A percentile compares a stretch with the other conserved stretches of the same genome.
These are phyloP conservation scores for Drosophila yakuba DNA, from an alignment of 1,140 invertebrate genomes.

Conservation along the genomic window DNA sequence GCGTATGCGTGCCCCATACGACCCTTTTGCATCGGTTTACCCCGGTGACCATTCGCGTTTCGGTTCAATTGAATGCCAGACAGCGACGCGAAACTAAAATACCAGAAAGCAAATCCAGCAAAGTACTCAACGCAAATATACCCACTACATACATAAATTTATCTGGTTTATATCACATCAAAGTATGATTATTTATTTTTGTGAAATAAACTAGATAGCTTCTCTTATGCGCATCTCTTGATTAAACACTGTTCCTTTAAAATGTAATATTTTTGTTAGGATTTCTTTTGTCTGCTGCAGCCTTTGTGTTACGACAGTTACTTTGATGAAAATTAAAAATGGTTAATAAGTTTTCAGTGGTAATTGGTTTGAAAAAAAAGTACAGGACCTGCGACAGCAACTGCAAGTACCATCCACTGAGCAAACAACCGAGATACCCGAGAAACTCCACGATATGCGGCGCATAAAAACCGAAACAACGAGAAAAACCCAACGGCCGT, in stretches of 20 bases:
- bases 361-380: too few species aligned
- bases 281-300: too few species aligned
- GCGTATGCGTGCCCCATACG: constrained; percentile 48
- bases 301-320: too few species aligned
- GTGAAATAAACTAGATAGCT: too few species aligned
- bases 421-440: background rate
- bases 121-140: background rate
- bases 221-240: too few species aligned
- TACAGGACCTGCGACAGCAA: background rate
- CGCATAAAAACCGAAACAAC: constrained; percentile 11
- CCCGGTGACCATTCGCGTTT: constrained; percentile 64
- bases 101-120: background rate
- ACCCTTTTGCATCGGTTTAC: constrained; percentile 21
- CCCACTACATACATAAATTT: background rate
- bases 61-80: constrained; percentile 73
- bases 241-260: too few species aligned
- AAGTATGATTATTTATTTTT: too few species aligned
- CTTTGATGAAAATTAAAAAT: too few species aligned
- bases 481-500: constrained; percentile 23
- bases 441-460: background rate
- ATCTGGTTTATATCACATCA: too few species aligned
- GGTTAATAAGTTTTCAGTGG: too few species aligned
- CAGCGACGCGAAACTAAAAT: constrained; percentile 23
- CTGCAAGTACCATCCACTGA: background rate
- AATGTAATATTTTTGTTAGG: too few species aligned